Evolutionary conservation across 2,113 vertebrate genomes (phyloP), one percentile per base, ranked within the genome.

Genomic region (Sialia sialis): DNA sequence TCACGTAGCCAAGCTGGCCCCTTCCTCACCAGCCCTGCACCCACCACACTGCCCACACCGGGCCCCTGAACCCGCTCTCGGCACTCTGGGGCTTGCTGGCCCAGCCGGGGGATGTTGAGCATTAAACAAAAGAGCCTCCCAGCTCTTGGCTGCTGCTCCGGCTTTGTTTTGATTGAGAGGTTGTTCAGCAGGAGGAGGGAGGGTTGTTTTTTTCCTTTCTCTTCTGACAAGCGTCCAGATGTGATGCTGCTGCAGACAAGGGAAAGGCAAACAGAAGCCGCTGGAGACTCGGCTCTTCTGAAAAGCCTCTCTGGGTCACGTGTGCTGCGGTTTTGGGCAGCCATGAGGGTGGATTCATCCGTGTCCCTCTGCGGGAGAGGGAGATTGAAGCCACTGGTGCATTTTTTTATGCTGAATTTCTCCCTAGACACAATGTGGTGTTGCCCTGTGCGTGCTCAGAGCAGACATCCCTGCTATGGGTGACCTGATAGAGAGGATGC

Each of bases 91-190:
- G 46, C 36, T 22, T 16, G 58, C 68, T 68, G 46, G 73, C 36
- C 77, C 7, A 38, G 68, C 77, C 13, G 8, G 67, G 90, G 84
- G 60, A 82, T 84, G 68, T 84, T 72, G 41, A 93, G 80, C 87
- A 73, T 88, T 89, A 94, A 97, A 96, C 94, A 97, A 97, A 95
- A 95, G 94, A 95, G 79, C 72, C 89, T 96, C 91, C 78, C 27
- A 51, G 91, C 94, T 96, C 90, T 76, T 96, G 94, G 89, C 89
- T 96, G 91, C 93, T 16, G 70, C 80, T 91, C 83, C 26, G 79
- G 95, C 94, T 97, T 97, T 95, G 93, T 78, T 97, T 96, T 97
- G 96, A 95, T 97, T 91, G 97, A 96, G 91, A 94, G 90, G 54
- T 96, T 95, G 93, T 94, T 96, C 66, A 58, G 87, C 59, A 63